Evolutionary conservation across 1,140 invertebrate species (phyloP), one percentile per base, ranked within the genome.

Genomic region (Atopsyche davidsoni): DNA sequence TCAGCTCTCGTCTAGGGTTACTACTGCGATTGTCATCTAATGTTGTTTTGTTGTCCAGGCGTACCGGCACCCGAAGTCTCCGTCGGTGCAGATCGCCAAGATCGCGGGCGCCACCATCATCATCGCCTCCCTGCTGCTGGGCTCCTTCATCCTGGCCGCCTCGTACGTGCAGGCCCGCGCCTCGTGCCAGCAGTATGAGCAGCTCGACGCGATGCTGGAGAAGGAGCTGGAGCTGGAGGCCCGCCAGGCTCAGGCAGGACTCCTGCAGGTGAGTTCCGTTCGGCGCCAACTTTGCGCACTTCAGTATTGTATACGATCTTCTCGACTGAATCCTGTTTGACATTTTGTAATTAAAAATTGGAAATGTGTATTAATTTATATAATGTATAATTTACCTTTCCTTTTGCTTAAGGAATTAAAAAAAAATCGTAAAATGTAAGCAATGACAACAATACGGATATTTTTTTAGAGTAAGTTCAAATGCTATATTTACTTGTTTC

Each of bases 31-130:
- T n/a, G n/a, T n/a, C n/a, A n/a, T n/a, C n/a, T n/a, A n/a, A n/a
- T n/a, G n/a, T n/a, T n/a, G n/a, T n/a, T 62, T 60, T 61, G 55
- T 61, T 61, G 73, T 70, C 0, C 72, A 90, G 87, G 87, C 87
- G 14, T 92, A 92, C 69, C 78, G 84, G 68, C 79, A 80, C 32
- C 68, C 75, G 24, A 75, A 78, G 59, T 82, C 83, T 38, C 79
- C 82, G 10, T 80, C 85, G 31, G 83, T 90, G 11, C 86, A 90
- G 67, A 85, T 90, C 42, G 84, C 88, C 2, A 80, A 81, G 64
- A 89, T 90, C 60, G 80, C 82, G 11, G 86, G 85, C 14, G 70
- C 85, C 44, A 90, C 87, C 36, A 73, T 92, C 44, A 79, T 90
- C 41, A 77, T 82, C 0, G 82, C 87, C 24, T 82, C 85, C 4